Percentiles rank a stretch among this genome's conserved stretches.
These are phyloP conservation scores for Cancer borealis DNA, from an alignment of 2,888 invertebrate species.

Conservation along the genomic window DNA sequence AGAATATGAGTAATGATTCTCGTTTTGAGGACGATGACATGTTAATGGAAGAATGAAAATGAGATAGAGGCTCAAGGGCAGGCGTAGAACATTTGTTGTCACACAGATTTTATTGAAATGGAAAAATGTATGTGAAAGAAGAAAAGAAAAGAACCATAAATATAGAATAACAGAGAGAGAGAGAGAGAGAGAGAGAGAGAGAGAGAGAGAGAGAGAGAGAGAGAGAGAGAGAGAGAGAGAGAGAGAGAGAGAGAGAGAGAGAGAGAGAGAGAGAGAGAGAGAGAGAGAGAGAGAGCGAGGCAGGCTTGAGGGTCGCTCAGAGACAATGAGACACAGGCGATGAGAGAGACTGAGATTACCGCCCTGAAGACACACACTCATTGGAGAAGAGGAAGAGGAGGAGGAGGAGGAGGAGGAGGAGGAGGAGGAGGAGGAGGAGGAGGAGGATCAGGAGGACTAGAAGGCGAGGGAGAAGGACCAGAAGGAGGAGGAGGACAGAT, in stretches of 20 bases:
- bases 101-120: neutral
- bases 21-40: neutral
- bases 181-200: constrained; percentile 35
- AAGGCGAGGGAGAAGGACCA: neutral
- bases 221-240: constrained; percentile 39
- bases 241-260: no score
- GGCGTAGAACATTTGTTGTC: neutral
- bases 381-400: neutral
- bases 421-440: neutral
- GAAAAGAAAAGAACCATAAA: neutral
- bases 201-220: constrained; percentile 18
- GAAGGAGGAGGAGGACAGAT: neutral
- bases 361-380: constrained; percentile 46
- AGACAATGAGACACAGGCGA: constrained; percentile 43
- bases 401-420: neutral
- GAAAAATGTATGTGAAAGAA: constrained; percentile 24
- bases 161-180: neutral
- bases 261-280: neutral
- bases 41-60: constrained; percentile 29
- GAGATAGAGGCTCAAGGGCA: neutral
- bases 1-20: neutral
- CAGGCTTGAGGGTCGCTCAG: constrained; percentile 20
- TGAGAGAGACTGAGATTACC: constrained; percentile 18
- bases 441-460: neutral
- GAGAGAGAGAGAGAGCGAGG: neutral